Conservation (phyloP, 2,888 invertebrate species). For the Euzetes globulus region DNA sequence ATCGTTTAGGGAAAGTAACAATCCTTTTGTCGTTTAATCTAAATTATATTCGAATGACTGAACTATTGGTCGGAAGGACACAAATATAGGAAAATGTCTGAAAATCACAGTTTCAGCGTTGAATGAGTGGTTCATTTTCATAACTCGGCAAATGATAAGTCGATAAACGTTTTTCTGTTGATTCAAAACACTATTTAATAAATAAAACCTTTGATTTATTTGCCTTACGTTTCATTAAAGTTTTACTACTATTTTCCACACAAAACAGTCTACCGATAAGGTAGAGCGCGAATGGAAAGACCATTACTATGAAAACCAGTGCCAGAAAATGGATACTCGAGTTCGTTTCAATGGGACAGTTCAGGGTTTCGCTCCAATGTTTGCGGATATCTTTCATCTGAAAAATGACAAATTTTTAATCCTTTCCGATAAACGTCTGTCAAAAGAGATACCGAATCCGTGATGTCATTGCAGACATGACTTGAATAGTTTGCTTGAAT, state of each 20-base stretch:
- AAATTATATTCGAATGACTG: too few species aligned
- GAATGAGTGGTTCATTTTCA: not conserved
- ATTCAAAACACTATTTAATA: not conserved
- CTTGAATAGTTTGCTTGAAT: not conserved
- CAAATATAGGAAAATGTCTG: too few species aligned
- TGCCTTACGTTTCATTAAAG: not conserved
- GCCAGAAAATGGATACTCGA: not conserved
- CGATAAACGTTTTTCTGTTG: not conserved
- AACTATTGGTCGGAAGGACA: too few species aligned
- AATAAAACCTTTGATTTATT: too few species aligned
- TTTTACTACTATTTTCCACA: not conserved
- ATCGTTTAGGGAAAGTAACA: too few species aligned
- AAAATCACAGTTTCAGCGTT: too few species aligned
- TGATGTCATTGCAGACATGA: conserved; percentile 13
- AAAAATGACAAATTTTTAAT: not conserved
- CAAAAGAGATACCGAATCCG: not conserved
- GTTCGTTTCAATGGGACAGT: not conserved
- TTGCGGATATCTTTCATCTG: conserved; percentile 19
- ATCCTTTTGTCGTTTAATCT: too few species aligned
- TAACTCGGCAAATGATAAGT: not conserved
- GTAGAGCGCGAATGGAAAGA: not conserved
- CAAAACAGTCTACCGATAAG: not conserved
- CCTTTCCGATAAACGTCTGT: not conserved
- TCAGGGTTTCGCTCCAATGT: not conserved
- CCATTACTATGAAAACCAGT: not conserved